Evolutionary conservation across 2,888 invertebrate species (phyloP).

Genomic region (Pandemis heparana): DNA sequence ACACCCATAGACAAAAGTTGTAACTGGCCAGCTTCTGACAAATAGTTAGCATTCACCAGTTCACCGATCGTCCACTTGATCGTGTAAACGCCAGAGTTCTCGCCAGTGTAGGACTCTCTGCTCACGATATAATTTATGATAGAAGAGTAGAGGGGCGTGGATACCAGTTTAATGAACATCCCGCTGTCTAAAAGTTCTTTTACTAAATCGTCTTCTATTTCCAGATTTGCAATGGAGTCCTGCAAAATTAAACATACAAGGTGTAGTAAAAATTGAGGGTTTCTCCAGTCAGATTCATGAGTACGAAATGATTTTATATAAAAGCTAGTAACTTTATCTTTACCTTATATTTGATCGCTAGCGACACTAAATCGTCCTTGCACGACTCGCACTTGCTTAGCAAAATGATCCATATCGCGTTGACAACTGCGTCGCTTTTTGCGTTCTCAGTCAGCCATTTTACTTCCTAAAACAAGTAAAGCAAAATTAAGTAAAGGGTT

Average conservation of each 20-base stretch:
- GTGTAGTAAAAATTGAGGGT: too few relatives aligned
- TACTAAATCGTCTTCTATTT: constrained; percentile 71
- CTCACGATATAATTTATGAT: constrained; percentile 67
- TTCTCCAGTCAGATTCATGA: too few relatives aligned
- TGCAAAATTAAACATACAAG: constrained; percentile 51
- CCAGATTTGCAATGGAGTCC: constrained; percentile 59
- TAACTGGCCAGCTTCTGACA: constrained; percentile 76
- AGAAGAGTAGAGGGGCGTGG: constrained; percentile 66
- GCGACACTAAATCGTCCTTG: constrained; percentile 55
- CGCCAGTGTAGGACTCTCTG: constrained; percentile 49
- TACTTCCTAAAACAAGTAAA: constrained; percentile 63
- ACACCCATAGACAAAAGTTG: constrained; percentile 63
- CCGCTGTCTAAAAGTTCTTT: constrained; percentile 70
- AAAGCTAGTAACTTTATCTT: neutral
- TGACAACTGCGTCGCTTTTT: constrained; percentile 53
- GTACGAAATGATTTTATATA: neutral
- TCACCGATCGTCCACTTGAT: constrained; percentile 66
- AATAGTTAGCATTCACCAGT: constrained; percentile 61
- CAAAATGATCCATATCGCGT: constrained; percentile 69
- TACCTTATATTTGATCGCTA: constrained; percentile 64
- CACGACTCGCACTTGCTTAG: constrained; percentile 63
- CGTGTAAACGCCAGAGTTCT: constrained; percentile 53
- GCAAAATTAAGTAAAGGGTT: neutral
- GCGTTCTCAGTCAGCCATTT: constrained; percentile 57
- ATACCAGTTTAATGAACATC: constrained; percentile 70